These are phyloP conservation scores for Halcyon leucocephala DNA, from an alignment of 2,797 vertebrate species.

Conservation along the genomic window DNA sequence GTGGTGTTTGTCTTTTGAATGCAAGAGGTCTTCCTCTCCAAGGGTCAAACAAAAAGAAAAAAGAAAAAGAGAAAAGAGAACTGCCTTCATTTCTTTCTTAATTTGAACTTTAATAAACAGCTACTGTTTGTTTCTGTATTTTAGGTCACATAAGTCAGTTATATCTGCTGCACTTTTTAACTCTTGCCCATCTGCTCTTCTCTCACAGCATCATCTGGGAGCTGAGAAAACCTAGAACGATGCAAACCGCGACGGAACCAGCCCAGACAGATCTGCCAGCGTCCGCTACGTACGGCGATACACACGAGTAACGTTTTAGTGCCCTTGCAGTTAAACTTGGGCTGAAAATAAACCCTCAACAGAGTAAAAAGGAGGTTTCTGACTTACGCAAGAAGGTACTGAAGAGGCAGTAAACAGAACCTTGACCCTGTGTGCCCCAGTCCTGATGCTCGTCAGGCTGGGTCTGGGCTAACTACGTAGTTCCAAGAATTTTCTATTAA, in stretches of 20 bases:
- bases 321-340: background rate
- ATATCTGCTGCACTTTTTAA: background rate
- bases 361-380: background rate
- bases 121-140: background rate
- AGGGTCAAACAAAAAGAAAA: background rate
- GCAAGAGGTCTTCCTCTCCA: background rate
- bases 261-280: background rate
- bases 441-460: background rate
- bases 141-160: background rate
- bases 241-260: background rate
- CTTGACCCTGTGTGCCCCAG: background rate
- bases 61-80: background rate
- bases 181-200: background rate
- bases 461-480: background rate
- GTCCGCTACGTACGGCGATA: fast-evolving
- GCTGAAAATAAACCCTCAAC: background rate
- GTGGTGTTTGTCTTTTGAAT: background rate
- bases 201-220: background rate
- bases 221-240: background rate
- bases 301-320: fast-evolving
- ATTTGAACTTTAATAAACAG: background rate
- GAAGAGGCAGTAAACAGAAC: background rate
- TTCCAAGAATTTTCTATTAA: background rate
- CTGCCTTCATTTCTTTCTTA: background rate
- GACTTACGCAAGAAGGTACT: background rate